Conservation (phyloP, 2,113 vertebrate species). For the Otolemur garnettii region DNA sequence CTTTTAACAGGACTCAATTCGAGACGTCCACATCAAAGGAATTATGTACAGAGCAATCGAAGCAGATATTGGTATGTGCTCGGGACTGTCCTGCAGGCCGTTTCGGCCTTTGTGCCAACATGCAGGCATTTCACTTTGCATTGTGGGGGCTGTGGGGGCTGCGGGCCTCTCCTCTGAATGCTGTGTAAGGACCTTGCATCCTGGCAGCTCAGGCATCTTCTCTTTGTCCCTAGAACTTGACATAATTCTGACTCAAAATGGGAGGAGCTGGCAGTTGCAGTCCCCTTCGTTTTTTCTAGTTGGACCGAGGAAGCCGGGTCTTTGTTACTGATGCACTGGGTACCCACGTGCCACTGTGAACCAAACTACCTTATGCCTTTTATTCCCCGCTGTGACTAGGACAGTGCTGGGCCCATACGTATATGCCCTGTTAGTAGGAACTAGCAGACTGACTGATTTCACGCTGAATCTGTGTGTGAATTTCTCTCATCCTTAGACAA, state of each 20-base stretch:
- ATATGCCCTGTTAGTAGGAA: neutral
- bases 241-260: neutral
- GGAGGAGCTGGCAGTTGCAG: neutral
- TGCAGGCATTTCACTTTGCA: neutral
- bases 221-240: neutral
- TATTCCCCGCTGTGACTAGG: neutral
- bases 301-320: neutral
- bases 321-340: too few species aligned
- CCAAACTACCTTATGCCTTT: neutral
- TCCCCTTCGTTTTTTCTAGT: neutral
- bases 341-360: rapidly evolving
- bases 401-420: rapidly evolving
- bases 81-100: neutral
- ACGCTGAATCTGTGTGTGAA: neutral
- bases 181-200: neutral
- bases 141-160: neutral
- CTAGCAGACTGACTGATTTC: neutral
- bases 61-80: conserved; percentile 94
- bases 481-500: conserved; percentile 89
- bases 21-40: conserved; percentile 98
- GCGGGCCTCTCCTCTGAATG: rapidly evolving
- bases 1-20: conserved; percentile 93
- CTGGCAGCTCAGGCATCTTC: neutral
- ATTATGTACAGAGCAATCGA: conserved; percentile 98
- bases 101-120: neutral